A percentile compares a stretch with the other conserved stretches of the same genome.
Evolutionary conservation across 2,888 invertebrate species (phyloP).

Genomic region (Scaptomyza cyrtandrae): DNA sequence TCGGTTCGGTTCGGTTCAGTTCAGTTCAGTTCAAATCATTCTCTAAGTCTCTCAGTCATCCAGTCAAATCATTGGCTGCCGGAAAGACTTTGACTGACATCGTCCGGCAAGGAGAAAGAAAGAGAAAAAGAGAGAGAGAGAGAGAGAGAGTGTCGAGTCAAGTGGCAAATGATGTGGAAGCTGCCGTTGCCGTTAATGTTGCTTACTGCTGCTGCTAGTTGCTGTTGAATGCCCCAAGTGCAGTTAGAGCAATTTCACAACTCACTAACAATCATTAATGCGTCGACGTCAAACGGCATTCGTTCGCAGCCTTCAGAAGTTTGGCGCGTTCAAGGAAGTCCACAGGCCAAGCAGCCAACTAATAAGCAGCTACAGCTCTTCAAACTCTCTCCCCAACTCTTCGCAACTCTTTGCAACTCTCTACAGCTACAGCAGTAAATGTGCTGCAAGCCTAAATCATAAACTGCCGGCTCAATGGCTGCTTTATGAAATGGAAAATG

Average conservation of each 20-base stretch:
- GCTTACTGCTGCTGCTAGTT: slow-evolving; percentile 31
- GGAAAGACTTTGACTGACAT: slow-evolving; percentile 74
- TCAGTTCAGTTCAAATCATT: slow-evolving; percentile 15
- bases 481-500: slow-evolving; percentile 80
- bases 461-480: slow-evolving; percentile 73
- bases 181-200: slow-evolving; percentile 33
- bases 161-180: slow-evolving; percentile 77
- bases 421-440: slow-evolving; percentile 22
- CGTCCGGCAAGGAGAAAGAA: slow-evolving; percentile 18
- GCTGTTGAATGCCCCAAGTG: slow-evolving; percentile 65
- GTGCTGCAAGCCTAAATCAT: slow-evolving; percentile 73
- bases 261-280: slow-evolving; percentile 80
- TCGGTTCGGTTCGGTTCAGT: slow-evolving; percentile 25
- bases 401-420: background rate
- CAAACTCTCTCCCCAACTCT: background rate
- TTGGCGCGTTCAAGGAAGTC: slow-evolving; percentile 73
- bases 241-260: slow-evolving; percentile 80
- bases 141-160: slow-evolving; percentile 39
- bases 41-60: slow-evolving; percentile 20
- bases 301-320: slow-evolving; percentile 53
- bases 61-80: slow-evolving; percentile 59
- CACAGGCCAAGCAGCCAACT: slow-evolving; percentile 58
- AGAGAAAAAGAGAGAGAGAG: slow-evolving; percentile 1
- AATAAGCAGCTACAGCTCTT: slow-evolving; percentile 66
- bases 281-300: slow-evolving; percentile 71